Percentiles rank a stretch among this genome's conserved stretches.
Conservation (phyloP, 2,797 vertebrate genomes). For the Micromesistius poutassou region DNA sequence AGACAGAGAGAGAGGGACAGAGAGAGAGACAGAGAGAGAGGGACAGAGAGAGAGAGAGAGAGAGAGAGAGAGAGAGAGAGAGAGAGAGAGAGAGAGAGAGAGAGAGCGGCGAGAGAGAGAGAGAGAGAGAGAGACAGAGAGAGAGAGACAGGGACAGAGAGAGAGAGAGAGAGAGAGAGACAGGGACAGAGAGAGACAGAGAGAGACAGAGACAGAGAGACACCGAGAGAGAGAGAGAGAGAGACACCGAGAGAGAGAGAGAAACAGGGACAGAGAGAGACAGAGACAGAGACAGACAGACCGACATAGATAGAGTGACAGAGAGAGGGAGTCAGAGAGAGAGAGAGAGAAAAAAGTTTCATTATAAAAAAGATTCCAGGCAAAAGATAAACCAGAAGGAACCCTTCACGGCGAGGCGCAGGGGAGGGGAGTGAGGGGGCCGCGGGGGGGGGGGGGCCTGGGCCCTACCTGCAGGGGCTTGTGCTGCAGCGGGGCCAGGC, state of each 20-base stretch:
- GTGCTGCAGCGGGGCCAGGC: constrained; percentile 90
- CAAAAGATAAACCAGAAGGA: background rate
- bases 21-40: background rate
- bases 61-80: constrained; percentile 32
- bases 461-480: constrained; percentile 85
- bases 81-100: constrained; percentile 74
- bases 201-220: background rate
- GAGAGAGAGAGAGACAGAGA: background rate
- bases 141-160: background rate
- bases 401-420: background rate
- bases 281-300: background rate
- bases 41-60: background rate
- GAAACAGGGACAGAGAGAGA: background rate
- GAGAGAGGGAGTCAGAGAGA: background rate
- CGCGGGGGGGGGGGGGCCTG: background rate
- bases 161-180: background rate
- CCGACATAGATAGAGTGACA: background rate
- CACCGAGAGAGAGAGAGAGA: constrained; percentile 77
- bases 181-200: background rate
- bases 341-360: background rate
- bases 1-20: background rate
- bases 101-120: too few relatives aligned
- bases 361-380: background rate
- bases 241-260: background rate
- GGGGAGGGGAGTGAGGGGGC: background rate